phyloP scores from a whole-genome alignment of 2,113 vertebrate species.

The Poeciliopsis retropinna region DNA sequence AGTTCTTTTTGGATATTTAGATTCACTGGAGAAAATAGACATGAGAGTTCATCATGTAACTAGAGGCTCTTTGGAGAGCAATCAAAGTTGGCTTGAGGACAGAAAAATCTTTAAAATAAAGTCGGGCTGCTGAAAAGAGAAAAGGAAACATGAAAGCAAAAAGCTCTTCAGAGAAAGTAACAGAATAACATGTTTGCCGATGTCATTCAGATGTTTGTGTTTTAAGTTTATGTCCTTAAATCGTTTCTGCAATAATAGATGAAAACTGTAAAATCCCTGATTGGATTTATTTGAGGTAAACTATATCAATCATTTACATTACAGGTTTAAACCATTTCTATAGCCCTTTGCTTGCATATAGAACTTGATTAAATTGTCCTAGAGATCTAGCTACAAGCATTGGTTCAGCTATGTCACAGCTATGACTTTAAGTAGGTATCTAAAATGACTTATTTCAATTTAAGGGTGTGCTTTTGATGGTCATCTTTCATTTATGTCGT shows the following conservation, averaged over 20 bases:
- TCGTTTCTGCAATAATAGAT: neutral
- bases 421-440: neutral
- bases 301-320: neutral
- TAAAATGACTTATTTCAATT: neutral
- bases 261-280: neutral
- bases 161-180: conserved; percentile 18
- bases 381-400: neutral
- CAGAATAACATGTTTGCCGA: neutral
- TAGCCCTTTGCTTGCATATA: neutral
- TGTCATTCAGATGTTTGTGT: neutral
- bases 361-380: neutral
- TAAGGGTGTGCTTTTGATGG: neutral
- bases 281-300: neutral
- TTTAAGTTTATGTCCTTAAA: neutral
- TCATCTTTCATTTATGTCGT: conserved; percentile 17
- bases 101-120: conserved; percentile 29
- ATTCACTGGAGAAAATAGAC: conserved; percentile 5
- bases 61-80: conserved; percentile 34
- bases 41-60: conserved; percentile 11
- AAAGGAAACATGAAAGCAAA: conserved; percentile 21
- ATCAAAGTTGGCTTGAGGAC: conserved; percentile 26
- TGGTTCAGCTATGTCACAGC: neutral
- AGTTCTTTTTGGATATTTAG: conserved; percentile 21
- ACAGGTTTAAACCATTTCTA: neutral
- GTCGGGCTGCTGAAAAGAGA: conserved; percentile 23